phyloP scores from a whole-genome alignment of 2,113 vertebrate genomes.

The Campylomormyrus tamandua region DNA sequence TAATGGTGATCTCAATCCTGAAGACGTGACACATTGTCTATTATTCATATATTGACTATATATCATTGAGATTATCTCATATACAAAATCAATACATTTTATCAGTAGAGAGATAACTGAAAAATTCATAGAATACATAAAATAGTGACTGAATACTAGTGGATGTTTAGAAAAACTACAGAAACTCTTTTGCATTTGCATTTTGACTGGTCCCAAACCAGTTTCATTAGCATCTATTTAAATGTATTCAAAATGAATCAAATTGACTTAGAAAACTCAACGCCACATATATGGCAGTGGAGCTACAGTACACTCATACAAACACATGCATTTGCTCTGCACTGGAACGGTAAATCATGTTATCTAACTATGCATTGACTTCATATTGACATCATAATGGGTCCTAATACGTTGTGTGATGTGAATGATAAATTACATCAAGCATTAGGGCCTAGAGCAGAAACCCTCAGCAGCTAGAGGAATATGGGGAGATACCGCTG shows the following conservation, averaged over 20 bases:
- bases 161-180: neutral
- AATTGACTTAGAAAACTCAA: neutral
- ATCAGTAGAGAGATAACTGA: neutral
- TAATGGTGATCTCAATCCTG: neutral
- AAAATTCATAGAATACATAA: neutral
- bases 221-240: neutral
- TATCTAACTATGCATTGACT: neutral
- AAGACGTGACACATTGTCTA: neutral
- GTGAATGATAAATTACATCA: neutral
- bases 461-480: conserved; percentile 17
- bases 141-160: neutral
- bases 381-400: neutral
- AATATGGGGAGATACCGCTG: neutral
- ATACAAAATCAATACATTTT: neutral
- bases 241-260: neutral
- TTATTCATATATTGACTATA: neutral
- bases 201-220: neutral
- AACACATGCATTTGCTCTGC: neutral
- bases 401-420: conserved; percentile 27
- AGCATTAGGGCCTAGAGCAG: conserved; percentile 28
- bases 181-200: neutral
- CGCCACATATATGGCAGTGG: neutral
- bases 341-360: neutral
- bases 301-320: neutral
- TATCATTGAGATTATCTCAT: neutral